A percentile compares a stretch with the other conserved stretches of the same genome.
Evolutionary conservation across 2,888 invertebrate genomes (phyloP).

Genomic region (Orgyia antiqua): DNA sequence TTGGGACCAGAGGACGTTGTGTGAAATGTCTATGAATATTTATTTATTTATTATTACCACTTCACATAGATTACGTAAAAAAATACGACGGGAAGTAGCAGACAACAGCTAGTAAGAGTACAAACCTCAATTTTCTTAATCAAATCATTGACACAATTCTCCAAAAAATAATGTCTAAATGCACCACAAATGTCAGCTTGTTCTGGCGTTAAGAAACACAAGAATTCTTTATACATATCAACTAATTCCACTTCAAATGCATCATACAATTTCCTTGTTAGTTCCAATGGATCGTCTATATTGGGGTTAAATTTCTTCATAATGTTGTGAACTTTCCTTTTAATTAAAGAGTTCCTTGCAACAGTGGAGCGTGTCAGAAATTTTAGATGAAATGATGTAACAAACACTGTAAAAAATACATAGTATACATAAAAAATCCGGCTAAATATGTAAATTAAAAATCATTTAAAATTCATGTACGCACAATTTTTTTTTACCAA

Average conservation of each 20-base stretch:
- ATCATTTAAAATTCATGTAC: too few relatives aligned
- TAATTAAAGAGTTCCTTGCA: slow-evolving; percentile 24
- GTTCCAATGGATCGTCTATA: slow-evolving; percentile 27
- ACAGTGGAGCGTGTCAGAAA: slow-evolving; percentile 28
- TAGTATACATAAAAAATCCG: too few relatives aligned
- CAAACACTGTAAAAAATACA: slow-evolving; percentile 36
- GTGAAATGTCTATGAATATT: too few relatives aligned
- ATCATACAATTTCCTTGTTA: slow-evolving; percentile 33
- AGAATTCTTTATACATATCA: slow-evolving; percentile 54
- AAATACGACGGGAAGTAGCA: too few relatives aligned
- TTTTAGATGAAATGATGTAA: slow-evolving; percentile 45
- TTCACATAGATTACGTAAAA: too few relatives aligned
- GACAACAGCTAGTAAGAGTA: too few relatives aligned
- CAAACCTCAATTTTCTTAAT: slow-evolving; percentile 48
- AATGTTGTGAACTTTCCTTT: slow-evolving; percentile 28
- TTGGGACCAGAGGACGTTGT: too few relatives aligned
- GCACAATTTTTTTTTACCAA: too few relatives aligned
- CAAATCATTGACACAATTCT: slow-evolving; percentile 40
- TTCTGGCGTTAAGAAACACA: slow-evolving; percentile 51
- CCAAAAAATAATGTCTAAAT: slow-evolving; percentile 53
- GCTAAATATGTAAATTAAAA: too few relatives aligned
- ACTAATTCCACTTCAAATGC: slow-evolving; percentile 32
- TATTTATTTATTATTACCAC: too few relatives aligned
- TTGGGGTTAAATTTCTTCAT: slow-evolving; percentile 38
- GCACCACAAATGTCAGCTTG: slow-evolving; percentile 48